Base-by-base conservation (phyloP, 2,888 invertebrate genomes). In the Aethes cnicana region DNA sequence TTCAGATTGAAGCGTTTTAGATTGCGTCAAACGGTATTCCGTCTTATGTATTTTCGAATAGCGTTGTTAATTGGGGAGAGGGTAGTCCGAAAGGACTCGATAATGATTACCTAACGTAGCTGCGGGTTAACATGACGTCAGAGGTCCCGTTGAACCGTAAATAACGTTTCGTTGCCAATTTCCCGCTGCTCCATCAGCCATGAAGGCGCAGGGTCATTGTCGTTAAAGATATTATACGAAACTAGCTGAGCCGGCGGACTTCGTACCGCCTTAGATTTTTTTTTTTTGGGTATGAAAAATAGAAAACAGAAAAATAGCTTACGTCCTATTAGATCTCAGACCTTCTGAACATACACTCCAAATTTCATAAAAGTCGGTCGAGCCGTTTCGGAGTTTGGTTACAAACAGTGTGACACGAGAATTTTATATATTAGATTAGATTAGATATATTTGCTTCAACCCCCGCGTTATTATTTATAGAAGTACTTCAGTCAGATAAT, bases 51-150 rank as follows among this genome's bases (percentile, higher is more conserved):
- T 25, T 32, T 37, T 12, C 20, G 20, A 32, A 17, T 23, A 44
- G 9, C 18, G 43, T 18, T 16, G 1, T 18, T 49, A 14, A 39
- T 33, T 44, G 18, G 39, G 36, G 25, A n/a, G n/a, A 26, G 21
- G 35, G 7, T 9, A 32, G 39, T 44, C 35, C 30, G 20, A 20
- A 50, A 36, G 50, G 44, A 44, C 36, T 39, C 39, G 28, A 44
- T 50, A 44, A 36, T 26, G 46, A 30, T 52, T 52, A 46, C 32
- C 25, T 52, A 46, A 46, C 44, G 21, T 32, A 52, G 32, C 32
- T 39, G 32, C 20, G 28, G 11, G 52, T 52, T 46, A 39, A 52
- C 46, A 39, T 52, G 52, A 46, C 52, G 52, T 46, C 46, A 39
- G 11, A 30, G 35, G 8, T 30, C 32, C 26, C 32, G 44, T 32